Percentiles rank a stretch among this genome's conserved stretches.
Evolutionary conservation across 2,113 vertebrate genomes (phyloP).

Genomic region (Merops nubicus): DNA sequence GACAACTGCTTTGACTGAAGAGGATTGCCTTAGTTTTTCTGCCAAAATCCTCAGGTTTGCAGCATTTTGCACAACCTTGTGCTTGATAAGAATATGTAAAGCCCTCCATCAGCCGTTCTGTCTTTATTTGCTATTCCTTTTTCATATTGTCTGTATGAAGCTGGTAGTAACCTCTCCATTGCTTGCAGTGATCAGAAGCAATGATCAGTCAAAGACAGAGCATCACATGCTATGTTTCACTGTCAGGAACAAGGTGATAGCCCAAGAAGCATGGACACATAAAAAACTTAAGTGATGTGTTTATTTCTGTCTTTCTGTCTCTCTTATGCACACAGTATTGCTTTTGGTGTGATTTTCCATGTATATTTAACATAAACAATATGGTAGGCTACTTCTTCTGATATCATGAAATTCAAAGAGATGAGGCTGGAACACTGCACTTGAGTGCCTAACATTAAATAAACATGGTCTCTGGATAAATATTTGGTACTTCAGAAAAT

Average conservation of each 20-base stretch:
- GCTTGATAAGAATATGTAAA: background rate
- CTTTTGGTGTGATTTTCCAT: background rate
- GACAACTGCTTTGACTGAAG: background rate
- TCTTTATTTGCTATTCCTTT: background rate
- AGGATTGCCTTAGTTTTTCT: background rate
- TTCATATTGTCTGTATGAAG: background rate
- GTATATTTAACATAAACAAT: background rate
- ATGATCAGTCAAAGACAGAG: background rate
- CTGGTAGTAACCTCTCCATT: background rate
- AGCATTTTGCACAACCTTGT: background rate
- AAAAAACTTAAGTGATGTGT: rapidly evolving
- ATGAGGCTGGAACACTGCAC: background rate
- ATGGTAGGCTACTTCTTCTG: background rate
- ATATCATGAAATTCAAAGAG: background rate
- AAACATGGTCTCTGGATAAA: slow-evolving; percentile 46
- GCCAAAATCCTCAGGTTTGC: background rate
- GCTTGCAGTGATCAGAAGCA: background rate
- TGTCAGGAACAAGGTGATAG: background rate
- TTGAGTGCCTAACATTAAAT: slow-evolving; percentile 55
- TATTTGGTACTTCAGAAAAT: slow-evolving; percentile 15
- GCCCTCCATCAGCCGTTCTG: background rate
- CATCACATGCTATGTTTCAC: background rate
- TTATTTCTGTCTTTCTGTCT: background rate
- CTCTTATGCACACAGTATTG: background rate
- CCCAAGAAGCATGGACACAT: background rate